phyloP scores from a whole-genome alignment of 2,797 vertebrate genomes.

The Micrastur ruficollis region DNA sequence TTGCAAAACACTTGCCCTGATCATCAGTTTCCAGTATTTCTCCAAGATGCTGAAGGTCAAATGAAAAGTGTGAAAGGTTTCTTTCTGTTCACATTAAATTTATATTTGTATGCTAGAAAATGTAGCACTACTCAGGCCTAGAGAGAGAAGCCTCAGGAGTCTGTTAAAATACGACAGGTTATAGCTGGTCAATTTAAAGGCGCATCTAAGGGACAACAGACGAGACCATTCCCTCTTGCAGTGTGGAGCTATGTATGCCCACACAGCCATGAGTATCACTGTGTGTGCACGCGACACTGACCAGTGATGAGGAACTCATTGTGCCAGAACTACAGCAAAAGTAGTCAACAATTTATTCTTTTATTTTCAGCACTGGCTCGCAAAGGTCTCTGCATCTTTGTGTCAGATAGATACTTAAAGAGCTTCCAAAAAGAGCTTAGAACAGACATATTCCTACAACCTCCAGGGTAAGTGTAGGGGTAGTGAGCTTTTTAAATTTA shows the following conservation, averaged over 20 bases:
- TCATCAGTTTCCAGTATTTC: background rate
- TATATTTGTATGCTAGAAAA: background rate
- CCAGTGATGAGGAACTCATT: background rate
- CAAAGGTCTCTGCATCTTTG: background rate
- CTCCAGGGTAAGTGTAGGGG: background rate
- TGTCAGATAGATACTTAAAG: background rate
- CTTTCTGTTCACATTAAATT: background rate
- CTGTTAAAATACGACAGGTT: conserved; percentile 41
- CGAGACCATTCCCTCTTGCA: background rate
- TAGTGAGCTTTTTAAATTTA: conserved; percentile 17
- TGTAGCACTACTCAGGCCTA: background rate
- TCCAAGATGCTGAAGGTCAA: conserved; percentile 31
- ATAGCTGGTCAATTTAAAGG: conserved; percentile 52
- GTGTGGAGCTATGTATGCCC: background rate
- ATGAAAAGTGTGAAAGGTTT: background rate
- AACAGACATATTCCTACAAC: background rate
- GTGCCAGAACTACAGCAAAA: background rate
- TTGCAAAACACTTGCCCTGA: background rate
- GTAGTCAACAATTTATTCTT: background rate
- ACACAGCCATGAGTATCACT: background rate
- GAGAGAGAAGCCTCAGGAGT: background rate
- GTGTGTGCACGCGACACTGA: background rate
- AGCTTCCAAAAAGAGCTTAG: background rate
- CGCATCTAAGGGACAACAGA: background rate
- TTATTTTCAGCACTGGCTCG: background rate